Conservation (phyloP, 2,797 vertebrate species). For the Poeciliopsis gracilis region DNA sequence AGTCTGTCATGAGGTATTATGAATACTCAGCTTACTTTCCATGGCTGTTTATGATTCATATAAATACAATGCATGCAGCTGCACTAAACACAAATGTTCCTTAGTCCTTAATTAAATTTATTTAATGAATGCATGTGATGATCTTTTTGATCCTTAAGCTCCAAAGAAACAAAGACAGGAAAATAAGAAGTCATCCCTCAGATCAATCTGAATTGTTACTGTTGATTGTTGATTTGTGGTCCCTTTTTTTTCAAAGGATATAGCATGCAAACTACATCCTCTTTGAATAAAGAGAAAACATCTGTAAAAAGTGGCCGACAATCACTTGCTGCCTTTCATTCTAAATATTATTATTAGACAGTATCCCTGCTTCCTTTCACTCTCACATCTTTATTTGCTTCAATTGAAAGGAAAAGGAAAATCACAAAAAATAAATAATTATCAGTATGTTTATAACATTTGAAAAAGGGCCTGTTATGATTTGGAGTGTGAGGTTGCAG, state of each 20-base stretch:
- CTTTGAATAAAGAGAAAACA: neutral
- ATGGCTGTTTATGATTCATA: neutral
- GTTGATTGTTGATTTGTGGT: neutral
- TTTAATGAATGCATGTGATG: neutral
- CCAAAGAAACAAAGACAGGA: neutral
- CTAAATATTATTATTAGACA: neutral
- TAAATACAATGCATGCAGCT: neutral
- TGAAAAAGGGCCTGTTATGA: neutral
- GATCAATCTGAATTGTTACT: too few relatives aligned
- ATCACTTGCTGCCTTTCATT: neutral
- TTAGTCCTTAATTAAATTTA: neutral
- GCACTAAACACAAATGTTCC: neutral
- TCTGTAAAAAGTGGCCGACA: neutral
- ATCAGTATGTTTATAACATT: neutral
- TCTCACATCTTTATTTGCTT: neutral
- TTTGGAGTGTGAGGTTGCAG: neutral
- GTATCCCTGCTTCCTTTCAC: neutral
- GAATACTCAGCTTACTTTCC: too few relatives aligned
- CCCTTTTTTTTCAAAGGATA: neutral
- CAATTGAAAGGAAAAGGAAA: neutral
- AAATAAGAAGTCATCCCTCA: neutral
- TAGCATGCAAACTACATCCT: neutral
- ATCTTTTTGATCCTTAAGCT: neutral
- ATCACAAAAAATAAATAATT: neutral
- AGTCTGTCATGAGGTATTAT: neutral